These are phyloP conservation scores for Pollenia amentaria DNA, from an alignment of 2,888 invertebrate genomes.

Conservation along the genomic window DNA sequence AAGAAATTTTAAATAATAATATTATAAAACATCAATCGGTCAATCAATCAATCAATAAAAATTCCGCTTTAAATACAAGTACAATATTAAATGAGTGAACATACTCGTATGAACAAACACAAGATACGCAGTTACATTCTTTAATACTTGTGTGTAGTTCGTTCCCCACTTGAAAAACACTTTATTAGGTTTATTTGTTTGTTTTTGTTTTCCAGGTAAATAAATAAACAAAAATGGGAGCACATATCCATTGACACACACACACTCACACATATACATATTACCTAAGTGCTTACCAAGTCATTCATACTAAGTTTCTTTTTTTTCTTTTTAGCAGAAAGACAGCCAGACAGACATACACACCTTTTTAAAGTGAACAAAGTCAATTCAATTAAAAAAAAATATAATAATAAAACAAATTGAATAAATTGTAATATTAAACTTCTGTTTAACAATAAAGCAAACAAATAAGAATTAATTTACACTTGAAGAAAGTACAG, in stretches of 20 bases:
- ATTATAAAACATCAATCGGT: constrained; percentile 44
- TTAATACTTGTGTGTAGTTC: neutral
- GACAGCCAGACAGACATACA: neutral
- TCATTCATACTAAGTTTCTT: neutral
- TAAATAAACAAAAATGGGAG: constrained; percentile 44
- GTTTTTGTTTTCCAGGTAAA: constrained; percentile 23
- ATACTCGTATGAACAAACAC: too few species aligned
- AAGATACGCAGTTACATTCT: neutral
- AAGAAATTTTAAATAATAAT: neutral
- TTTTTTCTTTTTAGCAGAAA: neutral
- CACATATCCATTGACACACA: constrained; percentile 12
- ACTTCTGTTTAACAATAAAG: constrained; percentile 23
- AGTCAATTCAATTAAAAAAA: neutral
- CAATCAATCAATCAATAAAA: constrained; percentile 65
- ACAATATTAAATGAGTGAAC: constrained; percentile 1
- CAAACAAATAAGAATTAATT: constrained; percentile 33
- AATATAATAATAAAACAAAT: neutral
- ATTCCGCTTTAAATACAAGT: constrained; percentile 59
- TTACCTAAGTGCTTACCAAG: constrained; percentile 7
- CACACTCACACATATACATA: neutral
- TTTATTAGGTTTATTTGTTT: constrained; percentile 39
- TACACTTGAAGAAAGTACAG: constrained; percentile 19
- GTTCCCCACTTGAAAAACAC: constrained; percentile 6
- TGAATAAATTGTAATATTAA: constrained; percentile 13
- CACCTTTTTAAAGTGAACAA: neutral